Percentiles rank a stretch among this genome's conserved stretches.
Evolutionary conservation across 1,140 invertebrate species (phyloP).

Genomic region (Hycleus cichorii): DNA sequence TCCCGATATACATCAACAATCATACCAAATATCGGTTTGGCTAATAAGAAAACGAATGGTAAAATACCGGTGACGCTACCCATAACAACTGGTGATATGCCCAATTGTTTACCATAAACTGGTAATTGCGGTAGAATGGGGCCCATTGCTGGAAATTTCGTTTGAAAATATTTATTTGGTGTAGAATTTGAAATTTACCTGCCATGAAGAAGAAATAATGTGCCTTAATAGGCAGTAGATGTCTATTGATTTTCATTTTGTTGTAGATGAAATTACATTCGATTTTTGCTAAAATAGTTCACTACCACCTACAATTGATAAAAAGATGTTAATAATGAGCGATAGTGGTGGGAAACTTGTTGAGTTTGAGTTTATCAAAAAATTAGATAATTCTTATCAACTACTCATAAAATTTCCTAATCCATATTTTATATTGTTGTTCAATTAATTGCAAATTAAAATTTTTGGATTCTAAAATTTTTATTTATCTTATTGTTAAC

Average conservation of each 20-base stretch:
- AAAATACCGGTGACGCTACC: conserved; percentile 61
- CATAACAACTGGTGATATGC: conserved; percentile 64
- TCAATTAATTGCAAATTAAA: too few species aligned
- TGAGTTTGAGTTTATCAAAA: too few species aligned
- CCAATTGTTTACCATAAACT: conserved; percentile 66
- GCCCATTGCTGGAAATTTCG: conserved; percentile 58
- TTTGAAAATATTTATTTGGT: not conserved
- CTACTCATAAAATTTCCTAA: too few species aligned
- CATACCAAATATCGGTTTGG: conserved; percentile 65
- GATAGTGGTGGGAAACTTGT: too few species aligned
- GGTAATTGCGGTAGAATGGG: conserved; percentile 66
- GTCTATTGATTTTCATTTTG: conserved; percentile 51
- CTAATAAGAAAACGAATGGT: conserved; percentile 61
- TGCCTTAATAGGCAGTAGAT: conserved; percentile 65
- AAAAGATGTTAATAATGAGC: too few species aligned
- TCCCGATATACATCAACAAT: conserved; percentile 56
- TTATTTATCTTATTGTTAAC: too few species aligned
- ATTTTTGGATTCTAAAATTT: too few species aligned
- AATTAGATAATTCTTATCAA: too few species aligned
- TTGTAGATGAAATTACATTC: too few species aligned
- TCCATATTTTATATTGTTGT: too few species aligned
- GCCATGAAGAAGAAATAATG: conserved; percentile 78
- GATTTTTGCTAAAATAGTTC: too few species aligned
- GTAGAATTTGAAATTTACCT: conserved; percentile 49
- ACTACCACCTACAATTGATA: too few species aligned